A percentile compares a stretch with the other conserved stretches of the same genome.
phyloP scores from a whole-genome alignment of 1,140 invertebrate species.

The Drosophila sturtevanti region DNA sequence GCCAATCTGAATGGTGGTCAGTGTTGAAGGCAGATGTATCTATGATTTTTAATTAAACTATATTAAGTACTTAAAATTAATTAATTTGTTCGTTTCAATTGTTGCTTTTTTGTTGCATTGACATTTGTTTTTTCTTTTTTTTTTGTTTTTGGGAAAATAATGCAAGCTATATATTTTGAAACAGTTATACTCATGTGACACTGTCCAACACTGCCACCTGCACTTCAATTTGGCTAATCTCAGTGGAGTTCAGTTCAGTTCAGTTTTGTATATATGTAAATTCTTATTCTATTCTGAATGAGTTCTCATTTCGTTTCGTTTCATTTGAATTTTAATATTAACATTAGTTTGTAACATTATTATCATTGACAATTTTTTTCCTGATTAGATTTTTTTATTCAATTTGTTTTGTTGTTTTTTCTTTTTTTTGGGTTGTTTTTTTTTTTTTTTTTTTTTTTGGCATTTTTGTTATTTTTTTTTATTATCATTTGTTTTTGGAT shows the following conservation, averaged over 20 bases:
- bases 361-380: conserved; percentile 48
- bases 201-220: conserved; percentile 19
- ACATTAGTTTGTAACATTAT: conserved; percentile 35
- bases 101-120: no score
- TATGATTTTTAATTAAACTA: no score
- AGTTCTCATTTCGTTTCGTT: conserved; percentile 46
- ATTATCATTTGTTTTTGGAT: background rate
- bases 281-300: conserved; percentile 68
- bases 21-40: conserved; percentile 37
- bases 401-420: conserved; percentile 23
- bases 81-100: background rate
- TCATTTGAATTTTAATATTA: conserved; percentile 26
- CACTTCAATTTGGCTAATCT: background rate
- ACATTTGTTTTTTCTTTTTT: no score
- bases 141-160: background rate
- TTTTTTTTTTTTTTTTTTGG: conserved; percentile 3
- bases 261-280: conserved; percentile 25
- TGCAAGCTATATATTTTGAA: conserved; percentile 12
- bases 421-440: conserved; percentile 8
- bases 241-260: background rate
- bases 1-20: conserved; percentile 42
- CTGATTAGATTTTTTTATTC: conserved; percentile 14
- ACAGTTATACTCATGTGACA: conserved; percentile 3
- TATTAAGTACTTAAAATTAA: conserved; percentile 11
- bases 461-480: conserved; percentile 11